Base-by-base conservation (phyloP, 2,888 invertebrate genomes). In the Halocaridina rubra region DNA sequence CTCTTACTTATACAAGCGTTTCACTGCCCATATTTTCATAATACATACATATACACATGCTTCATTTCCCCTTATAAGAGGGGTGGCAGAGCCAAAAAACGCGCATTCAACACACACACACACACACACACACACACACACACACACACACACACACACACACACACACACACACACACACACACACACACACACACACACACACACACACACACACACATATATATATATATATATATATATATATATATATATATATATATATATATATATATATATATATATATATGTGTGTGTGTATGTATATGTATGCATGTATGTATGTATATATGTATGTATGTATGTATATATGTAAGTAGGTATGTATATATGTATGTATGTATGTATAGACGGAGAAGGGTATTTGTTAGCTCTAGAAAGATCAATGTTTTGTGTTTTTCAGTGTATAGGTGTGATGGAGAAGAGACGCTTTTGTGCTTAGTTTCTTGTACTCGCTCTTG, bases 161-260 rank as follows among this genome's bases (percentile, higher is more conserved):
- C n/a, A 71, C 2, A 71, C n/a, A 71, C 2, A 71, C n/a, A 75
- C 2, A 75, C 0, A 46, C n/a, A 57, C 13, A 75, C 16, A 75
- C 2, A 75, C 24, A 74, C n/a, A 53, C 24, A 46, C 24, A 24
- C 24, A 46, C 24, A 75, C 29, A 57, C 19, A 46, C 27, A 57
- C 29, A 22, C 53, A 13, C 53, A 27, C 16, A 46, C n/a, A 1
- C 53, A 19, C 4, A 19, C 16, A 19, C 3, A 67, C 16, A 64
- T 64, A 27, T 64, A 22, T 74, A 74, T 46, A 74, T 46, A 46
- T 74, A 46, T 19, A 74, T 74, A 46, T 74, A 74, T 74, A 74
- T 74, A 74, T 74, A 74, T 74, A 74, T 74, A 74, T 74, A 74
- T 74, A 74, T 74, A 74, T 74, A 39, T 39, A 74, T 74, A 74